These are phyloP conservation scores for Rhinophrynus dorsalis DNA, from an alignment of 2,797 vertebrate genomes.

Conservation along the genomic window DNA sequence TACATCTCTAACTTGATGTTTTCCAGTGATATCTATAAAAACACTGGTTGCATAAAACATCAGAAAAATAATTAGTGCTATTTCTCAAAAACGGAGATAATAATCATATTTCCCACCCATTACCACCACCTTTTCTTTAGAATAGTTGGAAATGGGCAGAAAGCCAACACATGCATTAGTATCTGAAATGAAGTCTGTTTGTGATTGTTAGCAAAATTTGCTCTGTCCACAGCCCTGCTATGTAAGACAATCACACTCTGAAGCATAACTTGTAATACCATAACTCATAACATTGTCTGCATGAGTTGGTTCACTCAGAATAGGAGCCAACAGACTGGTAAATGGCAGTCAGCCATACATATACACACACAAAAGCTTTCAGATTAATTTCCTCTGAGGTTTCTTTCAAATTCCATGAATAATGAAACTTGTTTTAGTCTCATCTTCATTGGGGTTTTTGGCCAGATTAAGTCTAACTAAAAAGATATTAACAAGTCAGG, in stretches of 20 bases:
- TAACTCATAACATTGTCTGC: slow-evolving; percentile 40
- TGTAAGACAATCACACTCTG: slow-evolving; percentile 35
- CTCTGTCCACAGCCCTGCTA: slow-evolving; percentile 5
- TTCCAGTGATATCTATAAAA: too few species aligned
- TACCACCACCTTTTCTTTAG: too few species aligned
- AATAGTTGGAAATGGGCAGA: slow-evolving; percentile 41
- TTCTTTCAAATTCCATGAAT: slow-evolving; percentile 35
- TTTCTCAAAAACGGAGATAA: slow-evolving; percentile 3
- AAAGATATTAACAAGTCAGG: slow-evolving; percentile 2
- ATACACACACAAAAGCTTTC: slow-evolving; percentile 41
- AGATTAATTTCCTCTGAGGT: slow-evolving; percentile 45
- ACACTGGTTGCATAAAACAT: too few species aligned
- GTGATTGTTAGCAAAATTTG: slow-evolving; percentile 53
- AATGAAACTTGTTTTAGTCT: slow-evolving; percentile 31
- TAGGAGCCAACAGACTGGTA: slow-evolving; percentile 24
- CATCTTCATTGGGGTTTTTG: slow-evolving; percentile 37
- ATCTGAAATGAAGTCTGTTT: slow-evolving; percentile 57
- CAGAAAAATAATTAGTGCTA: neutral
- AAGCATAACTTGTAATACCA: slow-evolving; percentile 25
- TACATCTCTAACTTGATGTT: too few species aligned
- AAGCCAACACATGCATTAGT: slow-evolving; percentile 56
- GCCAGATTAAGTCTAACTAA: slow-evolving; percentile 12
- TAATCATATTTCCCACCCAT: too few species aligned
- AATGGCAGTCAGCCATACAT: slow-evolving; percentile 39
- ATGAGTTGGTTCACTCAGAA: slow-evolving; percentile 16